Conservation (phyloP, 2,888 invertebrate genomes). For the Caenorhabditis sulstoni region DNA sequence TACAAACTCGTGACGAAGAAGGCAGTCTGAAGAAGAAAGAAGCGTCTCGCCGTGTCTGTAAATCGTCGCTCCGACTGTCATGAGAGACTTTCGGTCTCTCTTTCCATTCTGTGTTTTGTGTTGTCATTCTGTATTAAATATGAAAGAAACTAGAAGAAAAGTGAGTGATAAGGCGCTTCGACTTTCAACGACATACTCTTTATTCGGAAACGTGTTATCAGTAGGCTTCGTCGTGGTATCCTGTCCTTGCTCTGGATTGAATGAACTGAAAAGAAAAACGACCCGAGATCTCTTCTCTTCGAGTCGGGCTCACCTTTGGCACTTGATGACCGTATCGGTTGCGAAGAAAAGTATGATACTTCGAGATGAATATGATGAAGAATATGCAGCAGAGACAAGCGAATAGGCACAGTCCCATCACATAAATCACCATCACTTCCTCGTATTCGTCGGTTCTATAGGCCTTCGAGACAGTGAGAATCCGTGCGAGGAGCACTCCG, state of each 20-base stretch:
- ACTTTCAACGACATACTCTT: not conserved
- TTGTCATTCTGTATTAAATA: slow-evolving; percentile 26
- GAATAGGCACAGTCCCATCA: slow-evolving; percentile 70
- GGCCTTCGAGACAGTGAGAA: slow-evolving; percentile 66
- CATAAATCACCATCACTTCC: slow-evolving; percentile 64
- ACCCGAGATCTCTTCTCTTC: not conserved
- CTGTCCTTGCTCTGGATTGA: slow-evolving; percentile 66
- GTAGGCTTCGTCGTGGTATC: slow-evolving; percentile 70
- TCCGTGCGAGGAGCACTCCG: slow-evolving; percentile 66
- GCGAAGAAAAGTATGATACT: slow-evolving; percentile 68
- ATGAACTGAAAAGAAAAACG: slow-evolving; percentile 59
- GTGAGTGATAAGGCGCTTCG: slow-evolving; percentile 24
- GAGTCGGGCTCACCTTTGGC: slow-evolving; percentile 55
- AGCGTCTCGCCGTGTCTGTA: slow-evolving; percentile 23
- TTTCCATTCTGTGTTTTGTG: no score
- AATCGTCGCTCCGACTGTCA: slow-evolving; percentile 12
- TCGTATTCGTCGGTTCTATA: slow-evolving; percentile 70
- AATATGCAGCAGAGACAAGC: slow-evolving; percentile 66
- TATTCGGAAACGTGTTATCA: slow-evolving; percentile 24
- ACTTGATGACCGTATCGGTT: slow-evolving; percentile 73
- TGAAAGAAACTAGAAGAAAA: not conserved
- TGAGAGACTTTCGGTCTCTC: slow-evolving; percentile 16
- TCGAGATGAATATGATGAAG: slow-evolving; percentile 67
- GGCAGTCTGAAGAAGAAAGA: slow-evolving; percentile 12
- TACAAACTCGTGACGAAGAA: slow-evolving; percentile 39